Base-by-base conservation (phyloP, 2,888 invertebrate genomes). In the Zaprionus lineosus region DNA sequence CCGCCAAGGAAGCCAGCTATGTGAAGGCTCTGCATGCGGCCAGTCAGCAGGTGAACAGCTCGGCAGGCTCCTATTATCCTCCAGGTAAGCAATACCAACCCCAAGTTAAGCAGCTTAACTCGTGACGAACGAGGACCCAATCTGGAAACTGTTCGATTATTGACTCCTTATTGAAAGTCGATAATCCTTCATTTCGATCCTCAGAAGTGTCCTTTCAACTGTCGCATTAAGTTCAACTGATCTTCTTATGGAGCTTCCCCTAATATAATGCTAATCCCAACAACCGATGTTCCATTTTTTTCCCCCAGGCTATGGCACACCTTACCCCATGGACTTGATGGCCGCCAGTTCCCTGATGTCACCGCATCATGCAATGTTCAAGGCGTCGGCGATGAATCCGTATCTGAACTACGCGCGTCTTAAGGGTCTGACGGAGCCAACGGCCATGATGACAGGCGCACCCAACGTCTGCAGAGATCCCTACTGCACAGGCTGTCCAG, bases 401-500 rank as follows among this genome's bases (percentile, higher is more conserved):
- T 97, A 97, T 89, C 92, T 97, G 62, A 94, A 95, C 50, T 97
- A 97, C 87, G 96, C 96, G 2, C 92, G 96, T 66, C 93, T 97
- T 91, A 96, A 97, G 91, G 92, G 89, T 1, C 67, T 89, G 6
- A 50, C 76, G 53, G 90, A 90, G 40, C 83, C 76, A 0, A 31
- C 93, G 28, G 70, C 1, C 92, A 89, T 94, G 71, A 89, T 94
- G 74, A 88, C 94, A 66, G 89, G 94, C 72, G 87, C 94, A 47
- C 93, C 94, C 6, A 94, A 96, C 16, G 92, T 94, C 24, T 97
- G 97, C 88, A 92, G 97, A 56, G 97, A 97, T 90, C 97, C 97
- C 0, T 97, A 96, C 88, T 98, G 97, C 89, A 96, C 96, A 0
- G 97, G 97, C 47, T 97, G 97, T 88, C 95, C 96, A 71, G 91